These are phyloP conservation scores for Phaethornis superciliosus DNA, from an alignment of 2,113 vertebrate genomes.

Conservation along the genomic window DNA sequence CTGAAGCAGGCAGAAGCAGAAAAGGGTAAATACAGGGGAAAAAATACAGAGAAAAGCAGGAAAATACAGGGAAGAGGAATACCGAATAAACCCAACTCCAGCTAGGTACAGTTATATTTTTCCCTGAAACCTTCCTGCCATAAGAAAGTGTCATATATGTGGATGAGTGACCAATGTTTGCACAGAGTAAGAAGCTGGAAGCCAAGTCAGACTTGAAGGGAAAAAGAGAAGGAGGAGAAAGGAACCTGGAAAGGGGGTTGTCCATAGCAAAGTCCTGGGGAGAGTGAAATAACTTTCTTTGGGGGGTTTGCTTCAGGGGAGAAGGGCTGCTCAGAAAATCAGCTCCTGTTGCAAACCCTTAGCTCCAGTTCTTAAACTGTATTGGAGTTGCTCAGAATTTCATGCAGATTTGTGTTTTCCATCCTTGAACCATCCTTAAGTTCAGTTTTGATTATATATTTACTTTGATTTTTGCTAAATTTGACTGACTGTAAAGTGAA, in stretches of 20 bases:
- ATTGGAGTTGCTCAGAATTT: neutral
- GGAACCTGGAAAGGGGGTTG: neutral
- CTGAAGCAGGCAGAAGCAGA: neutral
- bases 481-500: neutral
- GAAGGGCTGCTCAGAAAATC: neutral
- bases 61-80: neutral
- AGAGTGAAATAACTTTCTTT: neutral
- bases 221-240: neutral
- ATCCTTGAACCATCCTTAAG: neutral
- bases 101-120: neutral
- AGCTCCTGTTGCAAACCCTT: neutral
- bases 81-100: neutral
- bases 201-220: neutral
- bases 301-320: neutral
- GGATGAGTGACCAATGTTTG: neutral
- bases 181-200: neutral
- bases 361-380: neutral
- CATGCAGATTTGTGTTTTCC: neutral
- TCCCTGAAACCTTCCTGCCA: neutral
- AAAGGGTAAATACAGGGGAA: no score
- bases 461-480: neutral
- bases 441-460: slow-evolving; percentile 34
- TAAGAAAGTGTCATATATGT: neutral
- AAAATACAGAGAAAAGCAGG: no score
- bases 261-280: neutral